These are phyloP conservation scores for Pangasius sanitwongsei DNA, from an alignment of 2,797 vertebrate genomes.

Conservation along the genomic window DNA sequence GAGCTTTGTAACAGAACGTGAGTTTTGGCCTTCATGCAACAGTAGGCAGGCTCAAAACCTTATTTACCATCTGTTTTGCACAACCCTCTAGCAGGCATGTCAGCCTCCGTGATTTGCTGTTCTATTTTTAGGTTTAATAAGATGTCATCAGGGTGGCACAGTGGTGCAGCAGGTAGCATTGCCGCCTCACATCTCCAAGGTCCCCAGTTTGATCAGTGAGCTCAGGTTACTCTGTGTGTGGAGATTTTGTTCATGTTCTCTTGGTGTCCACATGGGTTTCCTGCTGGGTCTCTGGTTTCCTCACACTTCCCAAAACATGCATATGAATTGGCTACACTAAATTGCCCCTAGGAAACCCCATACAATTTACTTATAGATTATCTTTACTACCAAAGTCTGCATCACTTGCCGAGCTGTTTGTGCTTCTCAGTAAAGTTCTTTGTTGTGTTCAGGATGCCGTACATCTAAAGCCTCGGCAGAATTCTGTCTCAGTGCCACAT, in stretches of 20 bases:
- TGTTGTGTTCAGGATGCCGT: constrained; percentile 16
- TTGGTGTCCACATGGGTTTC: background rate
- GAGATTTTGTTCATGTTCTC: background rate
- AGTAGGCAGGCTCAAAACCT: background rate
- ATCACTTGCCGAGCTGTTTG: background rate
- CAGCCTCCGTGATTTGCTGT: background rate
- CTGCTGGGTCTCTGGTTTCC: background rate
- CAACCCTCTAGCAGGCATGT: constrained; percentile 13
- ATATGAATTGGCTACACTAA: background rate
- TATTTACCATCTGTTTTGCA: constrained; percentile 37
- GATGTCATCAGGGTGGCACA: background rate
- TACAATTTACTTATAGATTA: background rate
- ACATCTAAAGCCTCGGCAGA: constrained; percentile 1
- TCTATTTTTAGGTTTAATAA: constrained; percentile 17
- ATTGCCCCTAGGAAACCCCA: background rate
- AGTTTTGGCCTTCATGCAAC: constrained; percentile 14
- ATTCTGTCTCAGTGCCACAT: constrained; percentile 23
- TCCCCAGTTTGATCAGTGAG: background rate
- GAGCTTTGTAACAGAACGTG: background rate
- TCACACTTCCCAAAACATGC: background rate
- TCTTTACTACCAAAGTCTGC: background rate
- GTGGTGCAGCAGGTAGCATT: background rate
- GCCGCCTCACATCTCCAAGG: background rate
- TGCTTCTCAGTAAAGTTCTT: constrained; percentile 19
- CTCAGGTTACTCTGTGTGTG: background rate